Evolutionary conservation across 2,888 invertebrate genomes (phyloP), one percentile per base, ranked within the genome.

Genomic region (Cacoxenus indagator): DNA sequence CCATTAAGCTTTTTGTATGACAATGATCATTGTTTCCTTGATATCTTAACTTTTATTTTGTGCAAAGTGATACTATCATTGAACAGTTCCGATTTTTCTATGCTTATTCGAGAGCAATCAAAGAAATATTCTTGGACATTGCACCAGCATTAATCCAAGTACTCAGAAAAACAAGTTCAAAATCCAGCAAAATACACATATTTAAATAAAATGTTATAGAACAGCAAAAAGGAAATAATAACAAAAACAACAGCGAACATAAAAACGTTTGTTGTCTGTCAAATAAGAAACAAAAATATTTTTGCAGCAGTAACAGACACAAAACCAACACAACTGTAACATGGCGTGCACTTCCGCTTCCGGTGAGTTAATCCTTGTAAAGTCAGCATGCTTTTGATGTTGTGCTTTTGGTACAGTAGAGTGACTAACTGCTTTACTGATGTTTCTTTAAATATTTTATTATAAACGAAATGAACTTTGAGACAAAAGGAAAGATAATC

Each of bases 271-370:
- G 48, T 48, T n/a, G n/a, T n/a, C n/a, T n/a, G 45, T 43, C 45
- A n/a, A 43, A n/a, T 2, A n/a, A n/a, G 3, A 43, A n/a, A 11
- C 14, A 43, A 5, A n/a, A 3, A 4, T 3, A n/a, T 8, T 4
- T 3, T 43, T 11, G 5, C 45, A 43, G 26, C 27, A 26, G 11
- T 11, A 17, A 59, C n/a, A 59, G 6, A 59, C 37, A 31, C 27
- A 61, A 61, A 61, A 43, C 61, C 61, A 31, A 61, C 61, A 59
- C 31, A 31, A 31, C 31, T 8, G 59, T 31, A 59, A 59, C 59
- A 43, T 61, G 43, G 61, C 61, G 24, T 43, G 43, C 61, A 61
- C 61, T 61, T 61, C 61, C 61, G 61, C 43, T 61, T 61, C 61
- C 61, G 61, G 61, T 19, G 14, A 37, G 43, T 61, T 61, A 61